phyloP scores from a whole-genome alignment of 92 coral and sea anemone species.

The Zoanthus solanderi region DNA sequence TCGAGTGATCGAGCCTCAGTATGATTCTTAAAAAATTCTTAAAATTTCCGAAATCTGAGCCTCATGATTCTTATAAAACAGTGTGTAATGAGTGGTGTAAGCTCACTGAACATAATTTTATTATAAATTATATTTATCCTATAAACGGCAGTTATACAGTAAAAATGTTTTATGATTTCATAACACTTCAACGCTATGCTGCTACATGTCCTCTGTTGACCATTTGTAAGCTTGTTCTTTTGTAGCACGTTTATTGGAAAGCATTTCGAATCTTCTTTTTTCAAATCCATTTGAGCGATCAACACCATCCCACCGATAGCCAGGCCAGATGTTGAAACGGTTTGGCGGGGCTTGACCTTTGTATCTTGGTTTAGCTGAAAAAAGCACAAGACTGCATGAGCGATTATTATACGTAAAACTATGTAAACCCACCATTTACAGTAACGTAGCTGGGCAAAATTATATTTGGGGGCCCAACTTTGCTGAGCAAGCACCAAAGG shows the following conservation, averaged over 20 bases:
- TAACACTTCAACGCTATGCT: not conserved
- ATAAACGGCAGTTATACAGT: too few species aligned
- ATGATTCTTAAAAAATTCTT: too few species aligned
- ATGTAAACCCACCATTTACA: not conserved
- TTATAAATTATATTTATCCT: too few species aligned
- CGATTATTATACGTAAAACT: not conserved
- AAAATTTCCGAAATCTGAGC: too few species aligned
- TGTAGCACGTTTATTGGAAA: constrained; percentile 87
- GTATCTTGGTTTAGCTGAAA: constrained; percentile 88
- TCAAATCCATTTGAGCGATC: constrained; percentile 98
- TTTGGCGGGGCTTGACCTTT: constrained; percentile 91
- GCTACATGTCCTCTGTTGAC: constrained; percentile 95
- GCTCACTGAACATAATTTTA: too few species aligned
- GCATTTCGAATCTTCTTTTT: constrained; percentile 90
- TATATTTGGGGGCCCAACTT: too few species aligned
- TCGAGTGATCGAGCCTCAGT: too few species aligned
- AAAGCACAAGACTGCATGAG: not conserved
- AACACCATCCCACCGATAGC: constrained; percentile 99
- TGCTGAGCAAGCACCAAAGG: too few species aligned
- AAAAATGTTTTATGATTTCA: too few species aligned
- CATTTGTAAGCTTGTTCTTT: constrained; percentile 87
- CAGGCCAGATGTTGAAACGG: constrained; percentile 90
- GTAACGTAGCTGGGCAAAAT: too few species aligned
- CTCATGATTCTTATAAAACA: too few species aligned
- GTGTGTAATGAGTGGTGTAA: too few species aligned